Conservation (phyloP, 2,888 invertebrate species). For the Callimorpha dominula region DNA sequence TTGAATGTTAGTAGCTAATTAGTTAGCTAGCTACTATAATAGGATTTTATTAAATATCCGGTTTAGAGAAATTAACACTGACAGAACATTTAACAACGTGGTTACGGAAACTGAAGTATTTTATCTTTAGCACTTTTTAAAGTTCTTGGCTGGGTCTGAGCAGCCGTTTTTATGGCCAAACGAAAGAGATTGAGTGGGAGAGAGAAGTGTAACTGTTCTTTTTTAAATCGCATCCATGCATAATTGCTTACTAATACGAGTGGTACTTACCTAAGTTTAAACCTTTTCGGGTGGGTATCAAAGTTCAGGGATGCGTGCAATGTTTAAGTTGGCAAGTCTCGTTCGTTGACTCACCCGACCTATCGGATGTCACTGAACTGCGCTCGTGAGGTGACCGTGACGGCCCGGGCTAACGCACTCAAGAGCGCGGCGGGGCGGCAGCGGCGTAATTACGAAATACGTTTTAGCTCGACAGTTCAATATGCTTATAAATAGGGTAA, state of each 20-base stretch:
- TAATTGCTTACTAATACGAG: not conserved
- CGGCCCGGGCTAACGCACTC: conserved; percentile 25
- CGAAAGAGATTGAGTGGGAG: not conserved
- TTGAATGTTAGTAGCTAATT: no score
- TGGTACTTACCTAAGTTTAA: not conserved
- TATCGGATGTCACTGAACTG: conserved; percentile 48
- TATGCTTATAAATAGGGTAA: not conserved
- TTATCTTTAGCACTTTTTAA: no score
- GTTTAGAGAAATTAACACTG: no score
- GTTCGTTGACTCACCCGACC: conserved; percentile 51
- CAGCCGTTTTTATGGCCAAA: no score
- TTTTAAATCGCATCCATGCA: not conserved
- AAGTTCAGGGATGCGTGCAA: conserved; percentile 27
- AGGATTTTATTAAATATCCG: no score
- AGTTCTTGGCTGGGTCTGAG: no score
- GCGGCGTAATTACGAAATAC: conserved; percentile 12
- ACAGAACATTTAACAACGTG: no score
- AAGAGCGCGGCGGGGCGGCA: no score
- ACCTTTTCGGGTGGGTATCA: not conserved
- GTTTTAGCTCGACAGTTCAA: conserved; percentile 24
- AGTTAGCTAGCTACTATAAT: no score
- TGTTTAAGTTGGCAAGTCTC: conserved; percentile 30
- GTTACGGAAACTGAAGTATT: no score
- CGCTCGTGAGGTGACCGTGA: conserved; percentile 51
- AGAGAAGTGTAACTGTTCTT: not conserved